Evolutionary conservation across 2,113 vertebrate genomes (phyloP).

Genomic region (Furnarius figulus): DNA sequence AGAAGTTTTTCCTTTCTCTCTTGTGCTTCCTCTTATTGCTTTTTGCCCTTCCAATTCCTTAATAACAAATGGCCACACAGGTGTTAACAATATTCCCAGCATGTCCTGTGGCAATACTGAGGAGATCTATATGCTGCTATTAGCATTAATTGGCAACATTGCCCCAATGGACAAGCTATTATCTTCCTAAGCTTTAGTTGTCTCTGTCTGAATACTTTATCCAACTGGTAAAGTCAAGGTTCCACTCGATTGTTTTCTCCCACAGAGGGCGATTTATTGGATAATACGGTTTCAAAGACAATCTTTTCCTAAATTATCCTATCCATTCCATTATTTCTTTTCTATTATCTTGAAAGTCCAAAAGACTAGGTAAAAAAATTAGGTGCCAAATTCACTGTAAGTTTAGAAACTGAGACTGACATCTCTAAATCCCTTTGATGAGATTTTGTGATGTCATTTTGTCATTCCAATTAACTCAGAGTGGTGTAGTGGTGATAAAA

Average conservation of each 20-base stretch:
- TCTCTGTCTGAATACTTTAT: conserved; percentile 64
- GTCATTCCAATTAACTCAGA: conserved; percentile 57
- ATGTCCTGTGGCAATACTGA: background rate
- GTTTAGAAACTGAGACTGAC: conserved; percentile 55
- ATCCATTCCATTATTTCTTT: conserved; percentile 64
- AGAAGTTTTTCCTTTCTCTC: background rate
- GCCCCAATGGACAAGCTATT: conserved; percentile 58
- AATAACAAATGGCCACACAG: background rate
- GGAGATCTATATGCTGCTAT: conserved; percentile 51
- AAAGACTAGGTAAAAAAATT: conserved; percentile 59
- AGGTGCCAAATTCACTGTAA: conserved; percentile 63
- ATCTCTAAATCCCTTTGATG: conserved; percentile 45
- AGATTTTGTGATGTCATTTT: conserved; percentile 40
- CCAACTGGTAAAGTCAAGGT: conserved; percentile 28
- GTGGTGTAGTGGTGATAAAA: conserved; percentile 15
- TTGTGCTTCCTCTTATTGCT: background rate
- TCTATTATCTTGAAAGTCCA: conserved; percentile 52
- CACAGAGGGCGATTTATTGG: conserved; percentile 64
- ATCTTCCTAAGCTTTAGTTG: conserved; percentile 47
- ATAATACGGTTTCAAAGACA: conserved; percentile 66
- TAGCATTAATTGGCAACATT: conserved; percentile 62
- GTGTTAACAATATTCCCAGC: conserved; percentile 29
- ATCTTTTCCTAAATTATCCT: conserved; percentile 71
- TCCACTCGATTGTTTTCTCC: conserved; percentile 51
- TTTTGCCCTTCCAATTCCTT: background rate